A percentile compares a stretch with the other conserved stretches of the same genome.
These are phyloP conservation scores for Heterochromis multidens DNA, from an alignment of 2,113 vertebrate species.

Conservation along the genomic window DNA sequence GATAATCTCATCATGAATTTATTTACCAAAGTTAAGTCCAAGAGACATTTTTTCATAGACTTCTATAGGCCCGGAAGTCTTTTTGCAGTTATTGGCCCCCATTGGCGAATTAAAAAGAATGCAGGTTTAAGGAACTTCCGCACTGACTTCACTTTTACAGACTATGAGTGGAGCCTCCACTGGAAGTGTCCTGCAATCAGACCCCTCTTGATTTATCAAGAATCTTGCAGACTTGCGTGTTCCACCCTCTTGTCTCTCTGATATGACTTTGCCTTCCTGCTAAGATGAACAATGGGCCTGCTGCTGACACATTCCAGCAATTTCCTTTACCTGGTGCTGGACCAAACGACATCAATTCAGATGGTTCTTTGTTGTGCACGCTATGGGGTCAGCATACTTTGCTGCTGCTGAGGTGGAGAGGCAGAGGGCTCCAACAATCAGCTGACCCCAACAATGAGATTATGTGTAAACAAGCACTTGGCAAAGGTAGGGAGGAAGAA, in stretches of 20 bases:
- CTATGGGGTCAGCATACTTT: conserved; percentile 8
- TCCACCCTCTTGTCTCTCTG: neutral
- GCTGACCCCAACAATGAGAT: neutral
- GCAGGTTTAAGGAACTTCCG: neutral
- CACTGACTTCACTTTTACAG: neutral
- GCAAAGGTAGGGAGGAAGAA: neutral
- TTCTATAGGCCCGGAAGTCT: neutral
- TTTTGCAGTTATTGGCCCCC: neutral
- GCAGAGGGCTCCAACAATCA: neutral
- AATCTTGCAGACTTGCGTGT: neutral
- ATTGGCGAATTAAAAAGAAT: neutral
- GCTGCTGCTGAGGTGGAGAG: neutral
- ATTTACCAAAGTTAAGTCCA: neutral
- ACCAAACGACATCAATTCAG: conserved; percentile 28
- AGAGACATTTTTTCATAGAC: neutral
- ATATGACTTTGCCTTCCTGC: conserved; percentile 58
- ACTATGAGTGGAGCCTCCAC: neutral
- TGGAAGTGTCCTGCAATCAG: neutral
- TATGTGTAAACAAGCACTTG: neutral
- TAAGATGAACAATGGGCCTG: conserved; percentile 56
- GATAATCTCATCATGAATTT: neutral
- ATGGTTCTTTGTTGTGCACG: neutral
- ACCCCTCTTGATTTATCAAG: neutral
- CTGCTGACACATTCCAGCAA: conserved; percentile 25
- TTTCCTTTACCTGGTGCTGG: conserved; percentile 44